Conservation (phyloP, 2,888 invertebrate species). For the Sinelater perroti region DNA sequence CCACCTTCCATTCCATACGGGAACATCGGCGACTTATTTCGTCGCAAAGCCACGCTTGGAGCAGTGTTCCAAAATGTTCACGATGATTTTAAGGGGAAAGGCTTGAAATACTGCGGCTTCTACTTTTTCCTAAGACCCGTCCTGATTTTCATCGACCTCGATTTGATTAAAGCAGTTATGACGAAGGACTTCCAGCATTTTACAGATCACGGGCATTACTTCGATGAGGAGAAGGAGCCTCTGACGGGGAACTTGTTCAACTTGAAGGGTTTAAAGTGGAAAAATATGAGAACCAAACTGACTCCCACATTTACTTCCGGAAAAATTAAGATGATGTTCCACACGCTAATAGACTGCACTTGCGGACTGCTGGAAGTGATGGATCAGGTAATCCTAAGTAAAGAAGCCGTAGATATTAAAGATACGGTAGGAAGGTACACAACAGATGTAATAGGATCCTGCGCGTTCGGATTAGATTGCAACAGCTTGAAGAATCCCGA, state of each 20-base stretch:
- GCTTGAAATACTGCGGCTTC: constrained; percentile 32
- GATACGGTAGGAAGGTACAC: constrained; percentile 65
- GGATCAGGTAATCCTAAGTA: background rate
- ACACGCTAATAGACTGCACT: constrained; percentile 30
- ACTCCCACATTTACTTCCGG: constrained; percentile 42
- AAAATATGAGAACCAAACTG: constrained; percentile 59
- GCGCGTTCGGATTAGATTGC: constrained; percentile 68
- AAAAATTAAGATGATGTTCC: constrained; percentile 43
- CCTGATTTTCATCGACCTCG: constrained; percentile 31
- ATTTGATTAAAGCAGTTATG: constrained; percentile 57
- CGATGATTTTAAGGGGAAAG: constrained; percentile 6
- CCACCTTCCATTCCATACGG: constrained; percentile 1
- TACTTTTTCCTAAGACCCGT: constrained; percentile 30
- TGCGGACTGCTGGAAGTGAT: constrained; percentile 27
- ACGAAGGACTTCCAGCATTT: constrained; percentile 68
- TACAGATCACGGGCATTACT: constrained; percentile 67
- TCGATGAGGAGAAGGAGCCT: constrained; percentile 65
- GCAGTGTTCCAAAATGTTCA: background rate
- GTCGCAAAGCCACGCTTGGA: background rate
- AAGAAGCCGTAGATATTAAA: constrained; percentile 43
- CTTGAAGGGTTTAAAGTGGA: constrained; percentile 66
- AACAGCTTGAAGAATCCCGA: constrained; percentile 65
- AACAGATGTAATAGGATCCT: constrained; percentile 67
- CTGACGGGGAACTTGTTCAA: constrained; percentile 66
- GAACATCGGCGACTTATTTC: background rate